These are phyloP conservation scores for Meta bourneti DNA, from an alignment of 2,888 invertebrate genomes.

Conservation along the genomic window DNA sequence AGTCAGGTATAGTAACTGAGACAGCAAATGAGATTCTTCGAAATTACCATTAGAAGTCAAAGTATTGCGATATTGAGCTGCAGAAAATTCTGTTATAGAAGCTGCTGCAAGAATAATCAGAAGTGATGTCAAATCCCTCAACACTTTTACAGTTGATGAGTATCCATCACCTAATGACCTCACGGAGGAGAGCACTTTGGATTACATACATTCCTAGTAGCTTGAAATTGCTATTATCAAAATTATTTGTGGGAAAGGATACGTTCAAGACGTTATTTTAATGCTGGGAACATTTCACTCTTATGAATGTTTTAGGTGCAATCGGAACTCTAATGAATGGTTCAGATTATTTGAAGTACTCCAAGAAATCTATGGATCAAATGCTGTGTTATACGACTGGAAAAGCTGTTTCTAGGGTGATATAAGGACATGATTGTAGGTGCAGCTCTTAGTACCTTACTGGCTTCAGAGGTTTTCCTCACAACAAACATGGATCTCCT, in stretches of 20 bases:
- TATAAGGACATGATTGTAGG: constrained; percentile 8
- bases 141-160: background rate
- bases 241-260: background rate
- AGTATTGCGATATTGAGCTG: constrained; percentile 39
- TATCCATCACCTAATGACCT: constrained; percentile 30
- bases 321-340: constrained; percentile 5
- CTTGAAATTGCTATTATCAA: background rate
- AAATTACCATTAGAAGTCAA: constrained; percentile 35
- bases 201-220: constrained; percentile 4
- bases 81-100: constrained; percentile 25
- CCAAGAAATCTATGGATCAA: constrained; percentile 1
- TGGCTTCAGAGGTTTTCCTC: no score
- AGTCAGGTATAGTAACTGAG: constrained; percentile 10
- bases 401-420: background rate
- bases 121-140: constrained; percentile 20
- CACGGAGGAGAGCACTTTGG: background rate
- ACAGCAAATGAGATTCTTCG: constrained; percentile 32
- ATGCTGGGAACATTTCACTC: constrained; percentile 15
- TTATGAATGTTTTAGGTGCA: constrained; percentile 13
- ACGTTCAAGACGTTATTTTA: background rate
- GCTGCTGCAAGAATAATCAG: constrained; percentile 14
- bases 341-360: background rate
- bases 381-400: background rate
- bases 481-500: no score
- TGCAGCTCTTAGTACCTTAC: no score